Percentiles rank a stretch among this genome's conserved stretches.
Conservation (phyloP, 1,140 invertebrate genomes). For the Tribolium madens region DNA sequence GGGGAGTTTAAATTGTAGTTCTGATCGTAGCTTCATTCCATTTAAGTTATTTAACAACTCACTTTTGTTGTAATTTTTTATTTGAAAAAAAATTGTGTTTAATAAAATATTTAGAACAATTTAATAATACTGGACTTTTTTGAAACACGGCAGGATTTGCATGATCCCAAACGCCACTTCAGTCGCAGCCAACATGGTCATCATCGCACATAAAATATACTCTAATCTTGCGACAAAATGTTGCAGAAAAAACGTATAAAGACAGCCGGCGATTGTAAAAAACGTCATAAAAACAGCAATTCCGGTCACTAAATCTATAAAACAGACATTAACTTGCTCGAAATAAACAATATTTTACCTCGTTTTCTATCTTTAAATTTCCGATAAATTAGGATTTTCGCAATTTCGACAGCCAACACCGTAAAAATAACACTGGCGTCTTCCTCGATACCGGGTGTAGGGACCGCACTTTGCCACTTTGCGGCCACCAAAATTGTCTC, state of each 20-base stretch:
- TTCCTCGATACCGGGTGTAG: conserved; percentile 53
- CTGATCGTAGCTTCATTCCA: conserved; percentile 50
- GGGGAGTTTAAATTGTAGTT: conserved; percentile 26
- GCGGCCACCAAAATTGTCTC: conserved; percentile 57
- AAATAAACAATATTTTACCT: conserved; percentile 47
- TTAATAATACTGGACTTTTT: conserved; percentile 58
- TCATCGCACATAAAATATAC: conserved; percentile 53
- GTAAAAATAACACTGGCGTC: conserved; percentile 57
- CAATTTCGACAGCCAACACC: conserved; percentile 49
- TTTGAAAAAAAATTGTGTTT: conserved; percentile 45
- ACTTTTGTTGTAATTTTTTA: conserved; percentile 48
- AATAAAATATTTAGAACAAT: conserved; percentile 49
- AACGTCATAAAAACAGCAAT: conserved; percentile 54
- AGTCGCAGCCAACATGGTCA: conserved; percentile 52
- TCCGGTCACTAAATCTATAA: conserved; percentile 55
- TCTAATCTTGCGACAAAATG: conserved; percentile 57
- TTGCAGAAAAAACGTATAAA: conserved; percentile 56
- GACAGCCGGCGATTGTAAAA: conserved; percentile 51
- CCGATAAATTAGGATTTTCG: conserved; percentile 56
- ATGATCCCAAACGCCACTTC: conserved; percentile 57
- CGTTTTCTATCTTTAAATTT: conserved; percentile 57
- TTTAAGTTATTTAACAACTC: conserved; percentile 35
- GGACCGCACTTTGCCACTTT: conserved; percentile 56
- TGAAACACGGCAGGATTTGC: conserved; percentile 54
- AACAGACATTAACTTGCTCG: background rate